Conservation (phyloP, 2,113 vertebrate species). For the Syrrhaptes paradoxus region DNA sequence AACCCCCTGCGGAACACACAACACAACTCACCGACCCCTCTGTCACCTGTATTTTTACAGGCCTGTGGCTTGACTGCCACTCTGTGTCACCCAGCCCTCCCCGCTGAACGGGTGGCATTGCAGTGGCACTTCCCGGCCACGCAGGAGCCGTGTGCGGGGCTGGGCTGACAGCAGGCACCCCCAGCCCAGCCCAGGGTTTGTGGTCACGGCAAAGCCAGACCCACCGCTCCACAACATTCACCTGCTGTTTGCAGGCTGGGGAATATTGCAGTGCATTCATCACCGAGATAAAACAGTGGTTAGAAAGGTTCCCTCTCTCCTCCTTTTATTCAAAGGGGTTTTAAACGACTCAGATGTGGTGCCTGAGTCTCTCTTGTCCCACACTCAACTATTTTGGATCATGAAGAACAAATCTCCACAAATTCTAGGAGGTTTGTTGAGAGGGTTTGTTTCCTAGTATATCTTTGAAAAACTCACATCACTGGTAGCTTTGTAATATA, state of each 20-base stretch:
- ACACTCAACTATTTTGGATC: not conserved
- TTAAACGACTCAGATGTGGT: not conserved
- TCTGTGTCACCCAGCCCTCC: not conserved
- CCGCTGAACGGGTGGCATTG: accelerated
- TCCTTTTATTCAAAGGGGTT: not conserved
- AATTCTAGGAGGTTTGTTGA: not conserved
- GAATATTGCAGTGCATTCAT: not conserved
- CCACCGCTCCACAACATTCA: not conserved
- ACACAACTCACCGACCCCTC: not conserved
- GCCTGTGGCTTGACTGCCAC: not conserved
- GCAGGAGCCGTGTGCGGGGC: not conserved
- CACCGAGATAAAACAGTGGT: accelerated
- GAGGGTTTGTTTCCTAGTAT: not conserved
- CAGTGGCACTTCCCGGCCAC: not conserved
- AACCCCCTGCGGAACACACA: accelerated
- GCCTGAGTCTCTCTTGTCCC: not conserved
- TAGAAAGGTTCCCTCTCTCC: not conserved
- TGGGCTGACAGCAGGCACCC: not conserved
- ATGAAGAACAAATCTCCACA: not conserved
- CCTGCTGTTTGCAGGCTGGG: not conserved
- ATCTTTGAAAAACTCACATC: not conserved
- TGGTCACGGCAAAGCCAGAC: not conserved
- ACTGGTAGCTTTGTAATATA: not conserved
- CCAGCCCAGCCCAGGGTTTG: not conserved
- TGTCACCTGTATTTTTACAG: not conserved